Percentiles rank a stretch among this genome's conserved stretches.
These are phyloP conservation scores for Mythimna ferrago DNA, from an alignment of 2,888 invertebrate species.

Conservation along the genomic window DNA sequence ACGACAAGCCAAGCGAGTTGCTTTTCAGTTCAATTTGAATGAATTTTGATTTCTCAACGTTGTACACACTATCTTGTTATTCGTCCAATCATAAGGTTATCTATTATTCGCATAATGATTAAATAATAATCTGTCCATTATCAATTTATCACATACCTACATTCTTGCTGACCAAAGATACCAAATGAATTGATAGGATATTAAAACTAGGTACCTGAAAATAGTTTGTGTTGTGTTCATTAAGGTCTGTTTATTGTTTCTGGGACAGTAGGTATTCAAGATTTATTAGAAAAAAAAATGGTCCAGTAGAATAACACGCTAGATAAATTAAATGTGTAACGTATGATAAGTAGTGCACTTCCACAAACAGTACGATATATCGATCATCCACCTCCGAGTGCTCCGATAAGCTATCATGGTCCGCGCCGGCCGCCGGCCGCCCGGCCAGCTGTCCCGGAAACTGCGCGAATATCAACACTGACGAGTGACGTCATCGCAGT, in stretches of 20 bases:
- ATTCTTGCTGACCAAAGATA: conserved; percentile 25
- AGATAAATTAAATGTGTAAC: conserved; percentile 59
- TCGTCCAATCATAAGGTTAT: conserved; percentile 18
- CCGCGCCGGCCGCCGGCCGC: conserved; percentile 54
- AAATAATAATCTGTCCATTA: conserved; percentile 31
- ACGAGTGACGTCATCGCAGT: conserved; percentile 74
- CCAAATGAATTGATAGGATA: not conserved
- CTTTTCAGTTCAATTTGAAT: not conserved
- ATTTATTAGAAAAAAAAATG: conserved; percentile 34
- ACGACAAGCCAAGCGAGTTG: not conserved
- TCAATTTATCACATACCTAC: conserved; percentile 2
- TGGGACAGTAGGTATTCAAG: conserved; percentile 12
- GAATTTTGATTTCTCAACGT: not conserved
- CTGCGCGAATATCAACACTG: conserved; percentile 67
- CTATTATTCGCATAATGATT: conserved; percentile 22
- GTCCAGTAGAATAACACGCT: conserved; percentile 51
- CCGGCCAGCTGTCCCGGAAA: conserved; percentile 84
- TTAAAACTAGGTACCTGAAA: not conserved
- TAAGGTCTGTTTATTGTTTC: conserved; percentile 2
- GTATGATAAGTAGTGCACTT: conserved; percentile 69
- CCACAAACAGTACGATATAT: conserved; percentile 80
- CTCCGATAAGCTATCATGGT: conserved; percentile 83
- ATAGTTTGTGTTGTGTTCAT: not conserved
- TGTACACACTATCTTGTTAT: not conserved
- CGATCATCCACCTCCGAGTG: conserved; percentile 83